Conservation (phyloP, 2,888 invertebrate species). For the Homarus gammarus region DNA sequence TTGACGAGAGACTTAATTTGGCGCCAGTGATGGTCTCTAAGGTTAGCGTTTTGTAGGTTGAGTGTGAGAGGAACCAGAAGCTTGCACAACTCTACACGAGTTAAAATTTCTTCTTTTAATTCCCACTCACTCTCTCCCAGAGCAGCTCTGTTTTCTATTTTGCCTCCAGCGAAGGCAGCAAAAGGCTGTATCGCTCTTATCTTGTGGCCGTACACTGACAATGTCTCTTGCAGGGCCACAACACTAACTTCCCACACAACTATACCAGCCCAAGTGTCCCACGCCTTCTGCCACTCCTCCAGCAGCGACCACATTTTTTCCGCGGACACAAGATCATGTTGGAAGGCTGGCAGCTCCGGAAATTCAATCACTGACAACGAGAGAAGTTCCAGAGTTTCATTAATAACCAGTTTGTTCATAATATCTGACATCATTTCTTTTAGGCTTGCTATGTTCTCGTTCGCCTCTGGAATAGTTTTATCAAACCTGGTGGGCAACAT, state of each 20-base stretch:
- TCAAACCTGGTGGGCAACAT: conserved; percentile 59
- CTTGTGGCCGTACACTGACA: conserved; percentile 50
- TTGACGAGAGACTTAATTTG: conserved; percentile 58
- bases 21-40: conserved; percentile 71
- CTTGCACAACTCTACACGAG: conserved; percentile 57
- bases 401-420: conserved; percentile 50
- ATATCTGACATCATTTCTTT: conserved; percentile 59
- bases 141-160: conserved; percentile 9
- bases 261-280: conserved; percentile 64
- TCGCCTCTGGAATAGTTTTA: conserved; percentile 47
- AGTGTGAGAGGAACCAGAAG: conserved; percentile 64
- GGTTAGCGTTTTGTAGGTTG: conserved; percentile 67
- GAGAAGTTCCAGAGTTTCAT: conserved; percentile 49
- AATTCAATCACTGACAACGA: conserved; percentile 64
- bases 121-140: conserved; percentile 60
- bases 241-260: conserved; percentile 67
- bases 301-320: conserved; percentile 63
- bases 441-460: conserved; percentile 25
- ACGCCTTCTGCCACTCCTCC: conserved; percentile 66
- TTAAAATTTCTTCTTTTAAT: conserved; percentile 60
- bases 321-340: conserved; percentile 52
- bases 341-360: conserved; percentile 45
- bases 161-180: not conserved
- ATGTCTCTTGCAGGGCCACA: conserved; percentile 61
- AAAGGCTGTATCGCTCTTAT: conserved; percentile 46